A percentile compares a stretch with the other conserved stretches of the same genome.
Evolutionary conservation across 2,888 invertebrate species (phyloP).

Genomic region (Polydrusus cervinus): DNA sequence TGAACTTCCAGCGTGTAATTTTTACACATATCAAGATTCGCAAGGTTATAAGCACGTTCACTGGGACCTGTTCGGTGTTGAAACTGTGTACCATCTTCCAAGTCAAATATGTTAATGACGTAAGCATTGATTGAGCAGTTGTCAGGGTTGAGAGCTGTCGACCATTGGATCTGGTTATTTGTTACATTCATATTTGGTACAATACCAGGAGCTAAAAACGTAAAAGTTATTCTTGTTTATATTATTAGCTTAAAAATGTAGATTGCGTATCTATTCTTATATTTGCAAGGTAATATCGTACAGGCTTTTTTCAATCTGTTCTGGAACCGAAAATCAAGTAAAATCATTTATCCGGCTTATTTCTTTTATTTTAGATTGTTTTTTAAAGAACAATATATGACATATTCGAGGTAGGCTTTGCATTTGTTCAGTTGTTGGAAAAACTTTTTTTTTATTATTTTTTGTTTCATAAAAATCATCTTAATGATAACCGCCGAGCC

Average conservation of each 20-base stretch:
- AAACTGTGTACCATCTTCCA: conserved; percentile 9
- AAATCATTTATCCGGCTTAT: too few relatives aligned
- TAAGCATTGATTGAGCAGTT: conserved; percentile 30
- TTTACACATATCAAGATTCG: conserved; percentile 25
- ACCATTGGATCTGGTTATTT: conserved; percentile 25
- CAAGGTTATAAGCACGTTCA: neutral
- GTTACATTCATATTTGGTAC: conserved; percentile 17
- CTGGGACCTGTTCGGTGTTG: conserved; percentile 5
- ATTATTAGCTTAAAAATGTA: neutral
- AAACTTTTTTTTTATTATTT: too few relatives aligned
- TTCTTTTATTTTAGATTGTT: too few relatives aligned
- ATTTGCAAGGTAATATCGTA: too few relatives aligned
- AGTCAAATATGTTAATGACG: conserved; percentile 28
- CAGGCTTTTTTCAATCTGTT: too few relatives aligned
- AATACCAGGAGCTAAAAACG: conserved; percentile 39
- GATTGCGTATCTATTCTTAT: too few relatives aligned
- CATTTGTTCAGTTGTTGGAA: too few relatives aligned
- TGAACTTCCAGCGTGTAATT: conserved; percentile 28
- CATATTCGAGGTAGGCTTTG: too few relatives aligned
- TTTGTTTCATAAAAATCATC: too few relatives aligned
- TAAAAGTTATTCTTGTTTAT: neutral
- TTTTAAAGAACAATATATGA: too few relatives aligned
- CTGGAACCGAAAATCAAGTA: too few relatives aligned
- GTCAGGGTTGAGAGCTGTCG: conserved; percentile 20
- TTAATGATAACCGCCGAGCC: too few relatives aligned